Base-by-base conservation (phyloP, 2,113 vertebrate species). In the Cololabis saira region DNA sequence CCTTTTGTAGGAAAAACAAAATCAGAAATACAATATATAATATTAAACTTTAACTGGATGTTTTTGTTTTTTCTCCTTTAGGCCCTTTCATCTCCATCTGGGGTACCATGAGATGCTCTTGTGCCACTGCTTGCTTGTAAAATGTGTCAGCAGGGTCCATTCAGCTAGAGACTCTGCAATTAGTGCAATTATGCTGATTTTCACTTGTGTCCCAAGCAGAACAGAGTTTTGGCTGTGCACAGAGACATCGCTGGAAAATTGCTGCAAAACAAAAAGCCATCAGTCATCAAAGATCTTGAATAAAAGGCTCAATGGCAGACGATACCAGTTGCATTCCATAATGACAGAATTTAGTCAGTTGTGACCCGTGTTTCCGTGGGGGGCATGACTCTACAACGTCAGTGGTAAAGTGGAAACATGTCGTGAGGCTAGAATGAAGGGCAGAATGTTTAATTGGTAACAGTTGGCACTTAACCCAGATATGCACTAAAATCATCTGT, bases 111-210 rank as follows among this genome's bases (percentile, higher is more conserved):
- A 90, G 80, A 93, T 91, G 78, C 84, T 92, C 92, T 87, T 86
- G 78, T 89, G 71, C 86, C 79, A 72, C 67, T 57, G 79, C 81
- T 92, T 78, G 52, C 24, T 88, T 92, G 90, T 87, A 93, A 83
- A 86, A 92, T 87, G 91, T 91, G 92, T 93, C 92, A 94, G 92
- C 90, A 80, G 90, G 78, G 77, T 89, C 91, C 92, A 92, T 94
- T 95, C 89, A 92, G 59, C 59, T 81, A 88, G 88, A 90, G 94
- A 92, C 88, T 93, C 85, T 85, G 91, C 92, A 95, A 95, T 95
- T 94, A 94, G 87, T 92, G 89, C 92, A 94, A 93, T 95, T 95
- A 95, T 94, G 92, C 87, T 94, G 92, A 95, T 95, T 92, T 92
- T 90, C 90, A 92, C 86, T 91, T 94, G 93, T 94, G 82, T 87